Evolutionary conservation across 2,888 invertebrate species (phyloP).

Genomic region (Macrosoma leucophasiata): DNA sequence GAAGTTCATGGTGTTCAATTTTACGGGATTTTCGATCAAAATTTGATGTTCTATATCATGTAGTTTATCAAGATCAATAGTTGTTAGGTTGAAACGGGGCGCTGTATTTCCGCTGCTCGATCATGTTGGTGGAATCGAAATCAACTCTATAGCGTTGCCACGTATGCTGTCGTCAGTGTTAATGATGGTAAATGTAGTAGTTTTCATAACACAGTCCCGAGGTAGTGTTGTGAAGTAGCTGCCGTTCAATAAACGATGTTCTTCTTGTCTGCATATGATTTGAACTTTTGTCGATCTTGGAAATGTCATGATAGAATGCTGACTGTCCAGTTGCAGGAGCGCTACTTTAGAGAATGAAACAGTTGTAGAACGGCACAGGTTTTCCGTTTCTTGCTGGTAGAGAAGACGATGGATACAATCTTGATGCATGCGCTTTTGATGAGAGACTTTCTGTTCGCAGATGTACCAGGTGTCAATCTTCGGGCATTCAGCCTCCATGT

Average conservation of each 20-base stretch:
- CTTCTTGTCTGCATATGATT: slow-evolving; percentile 9
- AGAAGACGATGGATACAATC: slow-evolving; percentile 11
- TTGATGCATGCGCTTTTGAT: slow-evolving; percentile 9
- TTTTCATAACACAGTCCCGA: slow-evolving; percentile 10
- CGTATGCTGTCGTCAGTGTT: slow-evolving; percentile 11
- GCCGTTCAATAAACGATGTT: slow-evolving; percentile 5
- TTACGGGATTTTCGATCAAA: slow-evolving; percentile 6
- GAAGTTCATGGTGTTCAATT: background rate
- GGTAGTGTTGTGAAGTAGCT: slow-evolving; percentile 13
- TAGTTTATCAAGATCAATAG: slow-evolving; percentile 13
- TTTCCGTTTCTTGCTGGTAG: slow-evolving; percentile 1
- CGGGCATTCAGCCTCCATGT: slow-evolving; percentile 8
- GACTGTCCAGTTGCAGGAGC: slow-evolving; percentile 12
- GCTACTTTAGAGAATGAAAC: slow-evolving; percentile 12
- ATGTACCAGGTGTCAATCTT: slow-evolving; percentile 1
- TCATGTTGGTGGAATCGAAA: background rate
- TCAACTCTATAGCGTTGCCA: slow-evolving; percentile 8
- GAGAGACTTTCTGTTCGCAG: slow-evolving; percentile 4
- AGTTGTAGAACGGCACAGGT: slow-evolving; percentile 5
- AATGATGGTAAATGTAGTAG: slow-evolving; percentile 11
- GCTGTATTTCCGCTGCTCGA: background rate
- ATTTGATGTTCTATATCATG: slow-evolving; percentile 13
- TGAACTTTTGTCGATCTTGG: slow-evolving; percentile 10
- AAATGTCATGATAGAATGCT: slow-evolving; percentile 13
- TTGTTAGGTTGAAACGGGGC: slow-evolving; percentile 7